Evolutionary conservation across 2,797 vertebrate species (phyloP).

Genomic region (Phoxinus dragarum): DNA sequence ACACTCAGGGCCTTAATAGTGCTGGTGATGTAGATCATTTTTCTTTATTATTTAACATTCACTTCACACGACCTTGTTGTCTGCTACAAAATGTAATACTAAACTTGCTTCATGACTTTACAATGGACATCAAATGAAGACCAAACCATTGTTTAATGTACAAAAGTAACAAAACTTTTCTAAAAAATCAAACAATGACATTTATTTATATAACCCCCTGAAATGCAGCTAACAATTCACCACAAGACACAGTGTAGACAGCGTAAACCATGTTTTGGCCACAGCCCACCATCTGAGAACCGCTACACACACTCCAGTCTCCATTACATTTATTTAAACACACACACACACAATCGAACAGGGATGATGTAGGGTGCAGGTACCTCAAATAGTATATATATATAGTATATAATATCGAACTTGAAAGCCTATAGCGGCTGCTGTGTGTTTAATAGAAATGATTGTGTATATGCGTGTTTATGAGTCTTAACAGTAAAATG

Average conservation of each 20-base stretch:
- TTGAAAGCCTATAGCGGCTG: constrained; percentile 32
- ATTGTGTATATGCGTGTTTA: constrained; percentile 23
- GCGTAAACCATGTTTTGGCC: background rate
- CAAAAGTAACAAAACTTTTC: background rate
- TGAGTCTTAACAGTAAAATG: constrained; percentile 13
- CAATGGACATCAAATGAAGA: background rate
- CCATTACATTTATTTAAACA: constrained; percentile 8
- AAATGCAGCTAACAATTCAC: background rate
- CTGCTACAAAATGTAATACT: background rate
- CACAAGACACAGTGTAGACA: background rate
- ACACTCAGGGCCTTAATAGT: background rate
- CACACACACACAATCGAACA: constrained; percentile 4
- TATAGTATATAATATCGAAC: background rate
- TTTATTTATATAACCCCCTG: background rate
- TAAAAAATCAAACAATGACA: background rate
- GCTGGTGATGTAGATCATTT: background rate
- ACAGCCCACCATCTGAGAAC: constrained; percentile 13
- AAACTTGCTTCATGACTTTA: background rate
- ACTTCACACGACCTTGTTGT: constrained; percentile 60
- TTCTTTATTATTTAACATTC: constrained; percentile 54
- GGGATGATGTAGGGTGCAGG: constrained; percentile 26
- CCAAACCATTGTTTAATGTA: background rate
- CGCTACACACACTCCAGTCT: background rate
- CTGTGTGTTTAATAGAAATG: constrained; percentile 37
- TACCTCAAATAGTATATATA: constrained; percentile 35